phyloP scores from a whole-genome alignment of 2,113 vertebrate genomes.

The mouse (Mus musculus) region DNA sequence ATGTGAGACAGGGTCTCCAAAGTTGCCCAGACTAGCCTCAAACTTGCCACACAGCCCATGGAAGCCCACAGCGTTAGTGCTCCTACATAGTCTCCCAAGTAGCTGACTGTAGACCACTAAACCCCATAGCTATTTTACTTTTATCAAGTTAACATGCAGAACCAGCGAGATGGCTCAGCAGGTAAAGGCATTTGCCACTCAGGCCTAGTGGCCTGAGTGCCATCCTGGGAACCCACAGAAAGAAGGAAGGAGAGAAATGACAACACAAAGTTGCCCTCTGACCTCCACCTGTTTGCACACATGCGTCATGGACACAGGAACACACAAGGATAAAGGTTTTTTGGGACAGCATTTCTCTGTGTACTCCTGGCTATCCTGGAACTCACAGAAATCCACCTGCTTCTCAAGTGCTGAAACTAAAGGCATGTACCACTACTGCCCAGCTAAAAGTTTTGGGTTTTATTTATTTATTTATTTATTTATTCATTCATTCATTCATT shows the following conservation, averaged over 20 bases:
- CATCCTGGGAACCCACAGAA: neutral
- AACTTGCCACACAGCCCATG: neutral
- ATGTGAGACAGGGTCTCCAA: neutral
- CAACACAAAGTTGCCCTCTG: neutral
- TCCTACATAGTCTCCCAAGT: neutral
- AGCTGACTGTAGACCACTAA: neutral
- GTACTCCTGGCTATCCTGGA: neutral
- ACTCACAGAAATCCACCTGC: neutral
- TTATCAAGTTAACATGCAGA: neutral
- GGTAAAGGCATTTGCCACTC: neutral
- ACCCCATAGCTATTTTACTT: neutral
- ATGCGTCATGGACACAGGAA: no score
- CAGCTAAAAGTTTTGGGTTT: neutral
- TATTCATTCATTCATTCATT: no score
- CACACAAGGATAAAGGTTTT: neutral
- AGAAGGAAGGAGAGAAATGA: neutral
- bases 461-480: no score
- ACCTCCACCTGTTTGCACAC: neutral
- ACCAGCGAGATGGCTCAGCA: neutral
- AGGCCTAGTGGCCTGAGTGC: neutral
- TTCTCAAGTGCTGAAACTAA: neutral
- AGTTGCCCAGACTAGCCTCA: neutral
- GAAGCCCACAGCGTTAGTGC: accelerated
- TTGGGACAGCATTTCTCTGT: neutral
- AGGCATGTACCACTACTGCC: neutral